Evolutionary conservation across 1,140 invertebrate species (phyloP).

Genomic region (Hypothenemus hampei): DNA sequence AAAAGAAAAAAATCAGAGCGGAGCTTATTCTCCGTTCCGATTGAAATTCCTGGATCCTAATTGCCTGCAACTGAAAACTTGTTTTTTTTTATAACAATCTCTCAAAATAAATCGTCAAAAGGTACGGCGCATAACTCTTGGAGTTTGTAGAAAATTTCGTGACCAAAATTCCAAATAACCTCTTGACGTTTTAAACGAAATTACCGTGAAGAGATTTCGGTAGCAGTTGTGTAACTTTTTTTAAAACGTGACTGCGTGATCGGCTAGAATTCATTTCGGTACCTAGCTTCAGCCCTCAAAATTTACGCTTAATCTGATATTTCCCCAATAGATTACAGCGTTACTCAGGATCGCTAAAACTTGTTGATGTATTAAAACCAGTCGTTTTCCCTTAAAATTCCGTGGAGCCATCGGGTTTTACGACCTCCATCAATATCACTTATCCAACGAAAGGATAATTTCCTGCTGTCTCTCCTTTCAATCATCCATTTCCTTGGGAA

Average conservation of each 20-base stretch:
- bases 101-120: background rate
- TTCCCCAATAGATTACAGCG: slow-evolving; percentile 7
- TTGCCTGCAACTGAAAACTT: too few species aligned
- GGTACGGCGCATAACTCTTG: too few species aligned
- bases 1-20: too few species aligned
- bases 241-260: background rate
- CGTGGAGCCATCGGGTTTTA: slow-evolving; percentile 18
- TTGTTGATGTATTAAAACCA: slow-evolving; percentile 24
- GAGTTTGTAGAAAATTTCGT: background rate
- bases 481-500: slow-evolving; percentile 19
- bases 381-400: slow-evolving; percentile 15
- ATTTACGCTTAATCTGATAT: slow-evolving; percentile 9
- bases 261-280: background rate
- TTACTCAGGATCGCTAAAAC: slow-evolving; percentile 19
- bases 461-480: slow-evolving; percentile 21
- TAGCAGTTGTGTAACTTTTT: background rate
- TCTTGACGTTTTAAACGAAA: background rate
- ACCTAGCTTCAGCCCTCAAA: background rate
- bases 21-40: too few species aligned
- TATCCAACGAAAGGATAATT: slow-evolving; percentile 21
- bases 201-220: background rate
- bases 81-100: too few species aligned
- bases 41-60: too few species aligned
- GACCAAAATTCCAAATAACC: background rate
- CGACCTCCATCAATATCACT: slow-evolving; percentile 24